Conservation (phyloP, 92 coral and sea anemone genomes). For the Parazoanthus atlanticus region DNA sequence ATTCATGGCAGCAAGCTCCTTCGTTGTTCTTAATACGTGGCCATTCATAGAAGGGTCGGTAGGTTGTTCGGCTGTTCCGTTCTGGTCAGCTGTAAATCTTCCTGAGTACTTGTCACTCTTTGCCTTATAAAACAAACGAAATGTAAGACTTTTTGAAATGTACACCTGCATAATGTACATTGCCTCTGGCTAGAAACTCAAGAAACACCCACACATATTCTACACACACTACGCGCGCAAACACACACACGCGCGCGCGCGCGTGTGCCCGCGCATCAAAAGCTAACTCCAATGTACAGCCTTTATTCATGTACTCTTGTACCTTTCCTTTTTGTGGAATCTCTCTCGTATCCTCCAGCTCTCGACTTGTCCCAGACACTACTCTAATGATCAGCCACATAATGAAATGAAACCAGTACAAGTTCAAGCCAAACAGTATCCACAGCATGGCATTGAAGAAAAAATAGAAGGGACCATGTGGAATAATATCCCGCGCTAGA, state of each 20-base stretch:
- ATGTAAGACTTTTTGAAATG: no score
- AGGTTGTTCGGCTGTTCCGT: neutral
- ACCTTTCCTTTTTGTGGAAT: conserved; percentile 56
- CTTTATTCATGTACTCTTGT: neutral
- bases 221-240: no score
- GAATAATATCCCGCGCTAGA: conserved; percentile 37
- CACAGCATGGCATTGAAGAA: conserved; percentile 89
- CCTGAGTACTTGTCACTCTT: neutral
- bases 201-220: no score
- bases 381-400: conserved; percentile 86
- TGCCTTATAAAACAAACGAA: neutral
- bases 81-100: neutral
- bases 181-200: no score
- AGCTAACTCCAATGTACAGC: neutral
- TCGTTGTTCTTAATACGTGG: neutral
- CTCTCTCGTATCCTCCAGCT: conserved; percentile 86
- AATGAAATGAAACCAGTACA: conserved; percentile 93
- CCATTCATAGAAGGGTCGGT: neutral
- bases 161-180: no score
- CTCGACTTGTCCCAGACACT: conserved; percentile 69
- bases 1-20: conserved; percentile 4
- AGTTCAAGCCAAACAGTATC: conserved; percentile 81
- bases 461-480: conserved; percentile 86
- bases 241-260: no score
- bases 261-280: no score